phyloP scores from a whole-genome alignment of 2,113 vertebrate genomes.

The Corythoichthys haematopterus region DNA sequence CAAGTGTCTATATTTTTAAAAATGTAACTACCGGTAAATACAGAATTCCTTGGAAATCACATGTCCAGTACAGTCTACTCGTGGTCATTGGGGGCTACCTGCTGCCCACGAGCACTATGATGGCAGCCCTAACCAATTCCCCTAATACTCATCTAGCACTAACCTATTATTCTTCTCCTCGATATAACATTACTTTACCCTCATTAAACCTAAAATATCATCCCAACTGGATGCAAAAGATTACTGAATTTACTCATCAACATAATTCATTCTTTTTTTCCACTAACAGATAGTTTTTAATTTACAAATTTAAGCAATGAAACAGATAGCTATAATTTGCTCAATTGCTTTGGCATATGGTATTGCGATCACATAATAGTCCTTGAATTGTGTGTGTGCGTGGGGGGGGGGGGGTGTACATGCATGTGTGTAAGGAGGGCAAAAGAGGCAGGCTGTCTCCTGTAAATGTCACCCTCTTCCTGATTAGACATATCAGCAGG shows the following conservation, averaged over 20 bases:
- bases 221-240: too few relatives aligned
- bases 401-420: not conserved
- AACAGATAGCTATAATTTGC: not conserved
- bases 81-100: not conserved
- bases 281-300: not conserved
- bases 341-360: constrained; percentile 3
- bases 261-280: not conserved
- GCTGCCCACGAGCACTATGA: too few relatives aligned
- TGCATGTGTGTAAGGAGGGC: constrained; percentile 3
- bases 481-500: constrained; percentile 48
- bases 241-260: not conserved
- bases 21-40: too few relatives aligned
- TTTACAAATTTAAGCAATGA: not conserved
- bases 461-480: constrained; percentile 48
- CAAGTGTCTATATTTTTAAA: too few relatives aligned
- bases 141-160: not conserved
- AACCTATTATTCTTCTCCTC: not conserved
- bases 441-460: constrained; percentile 16
- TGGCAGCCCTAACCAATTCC: too few relatives aligned
- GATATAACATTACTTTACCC: not conserved
- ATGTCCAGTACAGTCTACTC: too few relatives aligned
- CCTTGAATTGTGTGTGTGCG: constrained; percentile 4
- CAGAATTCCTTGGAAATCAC: too few relatives aligned
- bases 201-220: not conserved
- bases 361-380: not conserved